These are phyloP conservation scores for Ornithorhynchus anatinus DNA, from an alignment of 2,113 vertebrate genomes.

Conservation along the genomic window DNA sequence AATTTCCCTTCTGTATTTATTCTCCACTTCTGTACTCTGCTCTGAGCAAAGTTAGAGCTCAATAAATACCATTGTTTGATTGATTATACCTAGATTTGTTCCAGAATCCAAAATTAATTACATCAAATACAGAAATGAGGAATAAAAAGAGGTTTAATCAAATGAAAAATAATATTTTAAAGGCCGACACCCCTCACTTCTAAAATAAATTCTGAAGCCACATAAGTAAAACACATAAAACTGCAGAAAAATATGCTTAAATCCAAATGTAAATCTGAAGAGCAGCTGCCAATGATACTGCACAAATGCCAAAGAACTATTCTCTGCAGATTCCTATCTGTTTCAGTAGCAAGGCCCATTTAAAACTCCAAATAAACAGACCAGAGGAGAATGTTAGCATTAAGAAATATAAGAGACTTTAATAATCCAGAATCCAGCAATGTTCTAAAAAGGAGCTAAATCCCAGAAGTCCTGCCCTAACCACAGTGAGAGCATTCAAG, in stretches of 20 bases:
- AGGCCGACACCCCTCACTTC: neutral
- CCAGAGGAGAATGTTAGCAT: neutral
- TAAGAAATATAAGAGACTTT: neutral
- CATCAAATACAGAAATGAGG: neutral
- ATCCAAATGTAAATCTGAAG: neutral
- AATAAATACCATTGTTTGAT: neutral
- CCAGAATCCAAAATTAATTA: neutral
- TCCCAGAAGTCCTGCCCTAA: too few relatives aligned
- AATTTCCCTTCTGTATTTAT: too few relatives aligned
- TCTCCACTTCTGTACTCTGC: too few relatives aligned
- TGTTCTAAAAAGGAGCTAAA: too few relatives aligned
- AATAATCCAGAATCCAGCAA: too few relatives aligned
- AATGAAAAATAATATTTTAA: neutral
- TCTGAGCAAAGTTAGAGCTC: too few relatives aligned
- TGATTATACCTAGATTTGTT: neutral
- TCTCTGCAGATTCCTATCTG: too few relatives aligned
- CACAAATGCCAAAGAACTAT: too few relatives aligned
- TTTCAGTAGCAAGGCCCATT: too few relatives aligned
- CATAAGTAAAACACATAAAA: neutral
- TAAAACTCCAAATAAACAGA: too few relatives aligned
- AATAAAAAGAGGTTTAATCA: neutral
- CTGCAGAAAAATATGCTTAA: neutral
- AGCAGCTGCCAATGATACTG: neutral
- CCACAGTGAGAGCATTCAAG: too few relatives aligned
- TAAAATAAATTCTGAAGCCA: constrained; percentile 11